These are phyloP conservation scores for Dendroctonus ponderosae DNA, from an alignment of 1,140 invertebrate genomes.

Conservation along the genomic window DNA sequence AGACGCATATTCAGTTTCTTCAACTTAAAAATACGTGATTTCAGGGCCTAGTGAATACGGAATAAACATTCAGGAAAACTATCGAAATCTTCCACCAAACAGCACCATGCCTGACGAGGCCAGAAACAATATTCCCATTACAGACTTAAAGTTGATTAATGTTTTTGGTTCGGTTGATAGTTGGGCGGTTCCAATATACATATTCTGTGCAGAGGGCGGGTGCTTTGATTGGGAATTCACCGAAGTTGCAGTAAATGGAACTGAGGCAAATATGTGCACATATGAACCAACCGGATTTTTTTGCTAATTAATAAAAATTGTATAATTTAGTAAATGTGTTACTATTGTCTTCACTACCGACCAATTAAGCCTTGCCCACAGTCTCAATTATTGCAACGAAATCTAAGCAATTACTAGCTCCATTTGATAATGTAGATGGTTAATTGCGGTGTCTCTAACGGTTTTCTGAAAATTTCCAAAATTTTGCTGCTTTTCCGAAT, in stretches of 20 bases:
- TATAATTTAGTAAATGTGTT: no score
- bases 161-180: background rate
- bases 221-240: constrained; percentile 16
- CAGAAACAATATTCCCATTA: constrained; percentile 14
- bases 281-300: constrained; percentile 2
- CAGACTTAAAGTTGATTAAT: constrained; percentile 1
- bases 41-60: constrained; percentile 2
- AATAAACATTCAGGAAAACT: constrained; percentile 17
- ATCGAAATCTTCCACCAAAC: background rate
- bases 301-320: no score
- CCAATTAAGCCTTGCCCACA: no score
- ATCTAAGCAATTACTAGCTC: no score
- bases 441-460: no score
- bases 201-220: constrained; percentile 17
- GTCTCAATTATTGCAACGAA: no score
- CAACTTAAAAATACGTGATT: background rate
- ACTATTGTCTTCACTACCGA: no score
- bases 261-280: constrained; percentile 5
- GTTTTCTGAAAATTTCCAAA: no score
- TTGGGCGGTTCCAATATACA: constrained; percentile 11
- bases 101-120: background rate
- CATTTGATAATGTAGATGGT: no score
- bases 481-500: no score
- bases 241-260: constrained; percentile 6
- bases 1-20: background rate